Evolutionary conservation across 2,797 vertebrate species (phyloP).

Genomic region (Glyptemys insculpta): DNA sequence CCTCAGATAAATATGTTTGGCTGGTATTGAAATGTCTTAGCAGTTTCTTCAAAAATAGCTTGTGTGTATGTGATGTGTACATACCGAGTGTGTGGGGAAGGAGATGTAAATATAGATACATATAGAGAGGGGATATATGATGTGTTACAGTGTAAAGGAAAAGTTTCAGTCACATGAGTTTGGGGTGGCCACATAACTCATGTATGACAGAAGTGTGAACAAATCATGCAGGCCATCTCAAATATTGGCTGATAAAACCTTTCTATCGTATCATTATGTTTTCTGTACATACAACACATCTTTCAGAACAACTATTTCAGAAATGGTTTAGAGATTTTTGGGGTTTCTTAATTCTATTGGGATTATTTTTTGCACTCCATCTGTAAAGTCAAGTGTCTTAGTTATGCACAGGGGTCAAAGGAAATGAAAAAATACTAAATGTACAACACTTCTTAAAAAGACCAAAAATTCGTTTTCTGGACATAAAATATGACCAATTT

Average conservation of each 20-base stretch:
- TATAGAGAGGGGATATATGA: slow-evolving; percentile 38
- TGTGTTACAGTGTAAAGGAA: not conserved
- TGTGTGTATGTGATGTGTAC: slow-evolving; percentile 69
- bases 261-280: not conserved
- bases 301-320: not conserved
- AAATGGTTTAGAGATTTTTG: not conserved
- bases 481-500: not conserved
- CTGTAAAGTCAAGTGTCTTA: not conserved
- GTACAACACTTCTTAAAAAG: not conserved
- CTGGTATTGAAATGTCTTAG: slow-evolving; percentile 90
- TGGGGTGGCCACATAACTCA: not conserved
- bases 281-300: not conserved
- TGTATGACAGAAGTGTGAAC: not conserved
- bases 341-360: not conserved
- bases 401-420: not conserved
- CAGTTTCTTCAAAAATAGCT: slow-evolving; percentile 87
- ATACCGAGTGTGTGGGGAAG: slow-evolving; percentile 46
- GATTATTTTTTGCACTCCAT: slow-evolving; percentile 14
- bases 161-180: slow-evolving; percentile 16
- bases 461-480: not conserved
- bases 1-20: slow-evolving; percentile 99
- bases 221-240: not conserved
- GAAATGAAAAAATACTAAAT: not conserved
- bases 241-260: not conserved
- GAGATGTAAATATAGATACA: slow-evolving; percentile 64